Percentiles rank a stretch among this genome's conserved stretches.
These are phyloP conservation scores for Eubasilissa splendida DNA, from an alignment of 2,888 invertebrate species.

Conservation along the genomic window DNA sequence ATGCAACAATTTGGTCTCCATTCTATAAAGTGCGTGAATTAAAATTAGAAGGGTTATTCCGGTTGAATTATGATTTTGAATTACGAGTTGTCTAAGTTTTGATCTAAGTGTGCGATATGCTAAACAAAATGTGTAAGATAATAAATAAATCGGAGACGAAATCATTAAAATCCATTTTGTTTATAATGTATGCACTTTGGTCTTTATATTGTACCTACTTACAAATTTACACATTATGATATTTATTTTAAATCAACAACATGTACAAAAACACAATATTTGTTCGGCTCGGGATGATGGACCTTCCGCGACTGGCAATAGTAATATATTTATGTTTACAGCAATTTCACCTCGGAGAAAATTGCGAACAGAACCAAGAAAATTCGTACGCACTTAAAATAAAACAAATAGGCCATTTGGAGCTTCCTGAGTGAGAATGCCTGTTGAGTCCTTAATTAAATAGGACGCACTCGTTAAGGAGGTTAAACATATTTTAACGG, in stretches of 20 bases:
- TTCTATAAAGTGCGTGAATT: too few species aligned
- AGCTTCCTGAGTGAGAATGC: slow-evolving; percentile 36
- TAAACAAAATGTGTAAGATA: too few species aligned
- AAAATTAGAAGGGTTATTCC: too few species aligned
- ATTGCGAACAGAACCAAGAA: slow-evolving; percentile 1
- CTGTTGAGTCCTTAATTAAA: slow-evolving; percentile 34
- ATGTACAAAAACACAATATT: neutral
- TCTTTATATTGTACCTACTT: too few species aligned
- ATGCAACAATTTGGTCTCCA: too few species aligned
- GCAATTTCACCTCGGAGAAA: slow-evolving; percentile 6
- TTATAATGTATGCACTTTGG: too few species aligned
- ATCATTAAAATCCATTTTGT: too few species aligned
- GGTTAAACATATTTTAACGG: slow-evolving; percentile 6
- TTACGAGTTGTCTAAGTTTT: too few species aligned
- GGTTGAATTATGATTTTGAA: too few species aligned
- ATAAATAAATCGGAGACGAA: too few species aligned
- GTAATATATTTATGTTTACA: slow-evolving; percentile 14
- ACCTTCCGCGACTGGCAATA: neutral
- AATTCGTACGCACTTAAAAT: slow-evolving; percentile 18
- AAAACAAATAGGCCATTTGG: slow-evolving; percentile 11
- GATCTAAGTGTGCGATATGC: too few species aligned
- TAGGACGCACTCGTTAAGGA: slow-evolving; percentile 36
- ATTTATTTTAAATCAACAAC: neutral
- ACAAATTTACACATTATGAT: too few species aligned
- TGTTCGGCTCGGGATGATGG: neutral